Percentiles rank a stretch among this genome's conserved stretches.
Conservation (phyloP, 2,113 vertebrate genomes). For the Dasyornis broadbenti region DNA sequence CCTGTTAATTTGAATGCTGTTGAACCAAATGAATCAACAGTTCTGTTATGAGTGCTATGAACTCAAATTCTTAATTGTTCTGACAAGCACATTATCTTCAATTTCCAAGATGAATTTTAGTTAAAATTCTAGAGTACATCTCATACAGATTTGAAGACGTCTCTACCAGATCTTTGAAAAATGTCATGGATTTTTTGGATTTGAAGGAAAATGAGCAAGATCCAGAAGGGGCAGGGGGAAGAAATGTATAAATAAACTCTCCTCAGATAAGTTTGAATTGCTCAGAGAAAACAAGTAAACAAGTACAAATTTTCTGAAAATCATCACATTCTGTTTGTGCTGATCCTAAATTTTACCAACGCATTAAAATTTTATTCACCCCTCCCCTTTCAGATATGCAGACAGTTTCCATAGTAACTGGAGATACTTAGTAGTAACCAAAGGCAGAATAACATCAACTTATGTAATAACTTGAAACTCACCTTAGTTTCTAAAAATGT, state of each 20-base stretch:
- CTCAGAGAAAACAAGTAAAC: not conserved
- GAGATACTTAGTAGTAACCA: conserved; percentile 6
- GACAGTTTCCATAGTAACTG: conserved; percentile 26
- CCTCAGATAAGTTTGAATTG: not conserved
- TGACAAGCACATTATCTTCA: not conserved
- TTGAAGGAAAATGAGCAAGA: not conserved
- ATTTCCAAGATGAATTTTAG: not conserved
- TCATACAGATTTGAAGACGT: not conserved
- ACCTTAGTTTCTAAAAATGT: not conserved
- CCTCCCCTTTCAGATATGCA: not conserved
- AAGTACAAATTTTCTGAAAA: not conserved
- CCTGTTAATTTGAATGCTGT: not conserved
- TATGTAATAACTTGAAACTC: not conserved
- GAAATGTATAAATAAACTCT: not conserved
- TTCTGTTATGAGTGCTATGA: not conserved
- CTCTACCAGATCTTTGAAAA: not conserved
- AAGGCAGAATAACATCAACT: not conserved
- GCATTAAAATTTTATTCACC: not conserved
- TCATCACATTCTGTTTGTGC: not conserved
- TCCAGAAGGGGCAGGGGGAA: not conserved
- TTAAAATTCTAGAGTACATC: not conserved
- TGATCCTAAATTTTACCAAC: not conserved
- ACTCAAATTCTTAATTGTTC: not conserved
- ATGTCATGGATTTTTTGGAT: not conserved
- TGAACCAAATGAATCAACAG: not conserved